Evolutionary conservation across 2,797 vertebrate species (phyloP).

Genomic region (Etheostoma nigrum): DNA sequence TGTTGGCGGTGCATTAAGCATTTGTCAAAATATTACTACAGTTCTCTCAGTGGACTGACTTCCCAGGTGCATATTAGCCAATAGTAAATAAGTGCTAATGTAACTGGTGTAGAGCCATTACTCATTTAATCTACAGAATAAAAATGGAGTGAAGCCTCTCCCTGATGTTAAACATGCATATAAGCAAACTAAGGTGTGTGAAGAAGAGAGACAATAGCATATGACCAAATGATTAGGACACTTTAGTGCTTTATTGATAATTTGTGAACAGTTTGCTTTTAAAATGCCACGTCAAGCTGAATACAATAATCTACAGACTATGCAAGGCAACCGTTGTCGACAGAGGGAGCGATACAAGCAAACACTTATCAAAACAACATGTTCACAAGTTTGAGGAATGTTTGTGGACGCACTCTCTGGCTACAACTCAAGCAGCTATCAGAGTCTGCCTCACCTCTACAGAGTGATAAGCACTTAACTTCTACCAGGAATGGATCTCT

Average conservation of each 20-base stretch:
- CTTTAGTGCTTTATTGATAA: neutral
- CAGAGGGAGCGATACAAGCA: no score
- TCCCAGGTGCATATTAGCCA: neutral
- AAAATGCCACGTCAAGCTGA: neutral
- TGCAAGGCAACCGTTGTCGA: neutral
- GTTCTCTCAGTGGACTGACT: neutral
- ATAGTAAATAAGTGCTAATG: neutral
- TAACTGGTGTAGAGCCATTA: neutral
- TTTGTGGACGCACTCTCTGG: neutral
- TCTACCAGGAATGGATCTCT: no score
- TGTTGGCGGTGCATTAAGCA: neutral
- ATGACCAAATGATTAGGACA: neutral
- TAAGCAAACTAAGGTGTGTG: neutral
- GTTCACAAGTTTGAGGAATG: neutral
- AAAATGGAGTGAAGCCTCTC: neutral
- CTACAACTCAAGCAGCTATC: neutral
- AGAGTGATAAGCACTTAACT: neutral
- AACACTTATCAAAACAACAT: slow-evolving; percentile 5
- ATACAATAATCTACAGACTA: slow-evolving; percentile 1
- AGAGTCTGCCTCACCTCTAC: neutral
- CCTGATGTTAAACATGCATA: neutral
- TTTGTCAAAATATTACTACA: neutral
- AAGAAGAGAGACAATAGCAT: neutral
- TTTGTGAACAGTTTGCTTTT: neutral
- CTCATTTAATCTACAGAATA: neutral